A percentile compares a stretch with the other conserved stretches of the same genome.
Evolutionary conservation across 2,797 vertebrate genomes (phyloP).

Genomic region (Anniella stebbinsi): DNA sequence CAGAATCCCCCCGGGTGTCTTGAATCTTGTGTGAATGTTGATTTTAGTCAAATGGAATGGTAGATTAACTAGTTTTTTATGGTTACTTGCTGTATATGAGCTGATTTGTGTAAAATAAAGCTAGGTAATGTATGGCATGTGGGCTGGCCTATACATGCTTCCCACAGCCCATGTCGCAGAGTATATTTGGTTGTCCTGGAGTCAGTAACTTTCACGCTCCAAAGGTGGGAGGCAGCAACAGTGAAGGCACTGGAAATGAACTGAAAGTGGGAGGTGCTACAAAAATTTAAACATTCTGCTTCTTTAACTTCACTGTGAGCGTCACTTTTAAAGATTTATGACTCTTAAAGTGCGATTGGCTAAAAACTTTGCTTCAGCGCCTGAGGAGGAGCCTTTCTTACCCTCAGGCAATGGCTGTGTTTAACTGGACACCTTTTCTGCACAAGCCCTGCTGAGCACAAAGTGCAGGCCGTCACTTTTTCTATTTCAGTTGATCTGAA

Average conservation of each 20-base stretch:
- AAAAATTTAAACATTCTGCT: too few species aligned
- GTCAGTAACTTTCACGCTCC: background rate
- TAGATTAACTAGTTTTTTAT: background rate
- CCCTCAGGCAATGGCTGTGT: background rate
- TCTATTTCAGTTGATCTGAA: background rate
- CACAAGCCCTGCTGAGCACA: background rate
- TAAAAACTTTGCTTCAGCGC: background rate
- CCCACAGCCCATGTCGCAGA: background rate
- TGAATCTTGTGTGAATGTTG: background rate
- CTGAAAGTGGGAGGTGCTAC: background rate
- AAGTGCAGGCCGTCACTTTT: background rate
- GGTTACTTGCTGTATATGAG: background rate
- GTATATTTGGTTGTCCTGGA: background rate
- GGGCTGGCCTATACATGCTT: background rate
- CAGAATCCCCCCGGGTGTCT: background rate
- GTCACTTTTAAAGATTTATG: background rate
- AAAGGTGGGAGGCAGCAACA: background rate
- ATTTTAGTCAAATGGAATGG: background rate
- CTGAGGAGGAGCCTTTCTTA: background rate
- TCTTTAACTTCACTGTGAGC: background rate
- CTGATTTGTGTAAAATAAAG: background rate
- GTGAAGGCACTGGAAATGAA: background rate
- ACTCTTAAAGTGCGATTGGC: background rate
- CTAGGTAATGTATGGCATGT: background rate
- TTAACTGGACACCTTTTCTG: background rate